Base-by-base conservation (phyloP, 2,888 invertebrate species). In the Orthonychiurus folsomi region DNA sequence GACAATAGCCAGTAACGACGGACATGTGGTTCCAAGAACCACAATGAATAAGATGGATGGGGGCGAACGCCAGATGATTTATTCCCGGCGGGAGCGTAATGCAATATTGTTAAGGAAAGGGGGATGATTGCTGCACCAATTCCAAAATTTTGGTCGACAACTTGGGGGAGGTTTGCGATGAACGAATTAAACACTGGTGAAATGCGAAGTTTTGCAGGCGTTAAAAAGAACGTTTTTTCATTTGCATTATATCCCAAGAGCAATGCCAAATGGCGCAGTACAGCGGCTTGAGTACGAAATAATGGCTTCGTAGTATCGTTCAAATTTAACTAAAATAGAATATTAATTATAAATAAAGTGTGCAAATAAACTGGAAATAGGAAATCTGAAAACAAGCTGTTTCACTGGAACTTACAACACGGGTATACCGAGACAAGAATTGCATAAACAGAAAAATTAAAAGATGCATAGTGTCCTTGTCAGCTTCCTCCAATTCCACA, bases 111-210 rank as follows among this genome's bases (percentile, higher is more conserved):
- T 62, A 95, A 78, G 0, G 91, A 87, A 0, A 92, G 89, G 5
- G 92, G 88, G 3, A 96, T 83, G 60, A 99, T 84, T 63, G 87
- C 83, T 72, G 88, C 88, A 0, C 96, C 96, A 82, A 99, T 92
- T 67, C 88, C 81, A 76, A 95, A 92, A 79, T 99, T 99, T 77
- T 93, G 91, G 77, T 99, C 99, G 75, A 99, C 76, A 15, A 99
- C 84, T 80, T 93, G 93, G 0, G 96, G 93, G 66, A 97, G 79
- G 75, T 93, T 94, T 28, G 92, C 86, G 76, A 99, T 81, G 76
- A 96, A 97, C 1, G 93, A 93, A 79, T 94, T 95, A 79, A 96
- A 96, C 1, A 94, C 92, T 0, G 96, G 89, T 0, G 95, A 94
- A 63, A 85, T 83, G 73, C 96, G 89, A 59, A 97, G 78, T 65